These are phyloP conservation scores for Tamias sibiricus DNA, from an alignment of 2,113 vertebrate species.

Conservation along the genomic window DNA sequence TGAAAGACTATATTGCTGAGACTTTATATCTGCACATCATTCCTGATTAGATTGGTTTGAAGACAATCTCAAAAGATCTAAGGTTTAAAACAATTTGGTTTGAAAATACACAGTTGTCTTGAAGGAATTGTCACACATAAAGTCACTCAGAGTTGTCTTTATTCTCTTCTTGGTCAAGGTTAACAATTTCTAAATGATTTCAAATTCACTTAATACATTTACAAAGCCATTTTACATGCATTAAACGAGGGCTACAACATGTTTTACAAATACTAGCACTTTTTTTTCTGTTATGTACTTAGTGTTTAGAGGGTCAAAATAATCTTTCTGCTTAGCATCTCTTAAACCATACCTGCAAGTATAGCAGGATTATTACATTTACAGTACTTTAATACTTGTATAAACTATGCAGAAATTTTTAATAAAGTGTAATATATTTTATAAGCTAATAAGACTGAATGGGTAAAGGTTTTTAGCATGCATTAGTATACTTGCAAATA, in stretches of 20 bases:
- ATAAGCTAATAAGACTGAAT: constrained; percentile 92
- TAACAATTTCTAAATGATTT: constrained; percentile 75
- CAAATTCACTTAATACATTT: constrained; percentile 79
- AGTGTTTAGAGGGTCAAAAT: constrained; percentile 87
- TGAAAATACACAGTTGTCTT: constrained; percentile 58
- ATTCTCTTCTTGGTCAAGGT: constrained; percentile 79
- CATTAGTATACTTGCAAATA: constrained; percentile 89
- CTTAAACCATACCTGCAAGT: constrained; percentile 85
- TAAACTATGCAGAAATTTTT: constrained; percentile 89
- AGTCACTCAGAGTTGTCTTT: constrained; percentile 70
- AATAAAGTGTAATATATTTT: constrained; percentile 92
- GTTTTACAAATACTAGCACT: constrained; percentile 88
- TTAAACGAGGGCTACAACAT: constrained; percentile 83
- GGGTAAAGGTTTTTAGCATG: constrained; percentile 94
- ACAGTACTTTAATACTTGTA: constrained; percentile 87
- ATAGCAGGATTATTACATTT: constrained; percentile 87
- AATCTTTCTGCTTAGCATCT: constrained; percentile 87
- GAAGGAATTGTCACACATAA: constrained; percentile 51
- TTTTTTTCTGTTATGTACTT: constrained; percentile 84
- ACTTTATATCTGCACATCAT: constrained; percentile 59
- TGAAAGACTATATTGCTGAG: constrained; percentile 64
- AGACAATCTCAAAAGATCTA: constrained; percentile 54
- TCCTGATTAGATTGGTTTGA: constrained; percentile 62
- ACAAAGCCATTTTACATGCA: constrained; percentile 80
- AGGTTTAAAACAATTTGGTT: constrained; percentile 64